Conservation (phyloP, 2,113 vertebrate species). For the Microtus ochrogaster region DNA sequence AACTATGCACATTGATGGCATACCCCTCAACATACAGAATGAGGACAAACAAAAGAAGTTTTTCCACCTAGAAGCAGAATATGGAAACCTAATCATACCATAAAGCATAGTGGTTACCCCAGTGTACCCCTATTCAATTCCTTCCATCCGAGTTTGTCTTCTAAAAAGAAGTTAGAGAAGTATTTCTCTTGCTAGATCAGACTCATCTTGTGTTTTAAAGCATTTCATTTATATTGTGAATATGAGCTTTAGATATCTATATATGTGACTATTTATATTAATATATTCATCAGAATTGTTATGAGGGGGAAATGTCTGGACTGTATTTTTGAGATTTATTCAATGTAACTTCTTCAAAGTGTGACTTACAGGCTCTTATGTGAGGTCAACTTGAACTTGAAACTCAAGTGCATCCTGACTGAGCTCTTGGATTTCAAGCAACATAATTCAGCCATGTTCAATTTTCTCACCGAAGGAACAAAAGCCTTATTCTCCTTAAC, state of each 20-base stretch:
- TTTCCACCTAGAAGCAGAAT: not conserved
- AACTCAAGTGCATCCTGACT: not conserved
- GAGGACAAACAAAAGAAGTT: not conserved
- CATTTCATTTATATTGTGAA: not conserved
- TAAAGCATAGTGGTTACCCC: not conserved
- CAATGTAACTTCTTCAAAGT: not conserved
- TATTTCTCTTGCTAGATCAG: not conserved
- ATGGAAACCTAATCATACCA: not conserved
- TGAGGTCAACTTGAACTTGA: not conserved
- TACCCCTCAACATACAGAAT: not conserved
- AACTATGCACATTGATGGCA: not conserved
- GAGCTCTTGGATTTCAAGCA: not conserved
- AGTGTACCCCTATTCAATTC: not conserved
- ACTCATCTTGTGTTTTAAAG: conserved; percentile 14
- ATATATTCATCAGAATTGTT: not conserved
- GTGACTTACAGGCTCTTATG: not conserved
- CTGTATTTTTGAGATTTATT: not conserved
- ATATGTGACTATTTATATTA: not conserved
- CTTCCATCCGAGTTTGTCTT: not conserved
- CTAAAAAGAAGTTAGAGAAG: not conserved
- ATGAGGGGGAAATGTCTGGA: not conserved
- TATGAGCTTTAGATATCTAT: not conserved
- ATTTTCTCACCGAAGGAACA: not conserved
- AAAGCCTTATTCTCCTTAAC: not conserved
- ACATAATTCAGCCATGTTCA: not conserved